A percentile compares a stretch with the other conserved stretches of the same genome.
phyloP scores from a whole-genome alignment of 2,888 invertebrate genomes.

The Sinohyriopsis cumingii region DNA sequence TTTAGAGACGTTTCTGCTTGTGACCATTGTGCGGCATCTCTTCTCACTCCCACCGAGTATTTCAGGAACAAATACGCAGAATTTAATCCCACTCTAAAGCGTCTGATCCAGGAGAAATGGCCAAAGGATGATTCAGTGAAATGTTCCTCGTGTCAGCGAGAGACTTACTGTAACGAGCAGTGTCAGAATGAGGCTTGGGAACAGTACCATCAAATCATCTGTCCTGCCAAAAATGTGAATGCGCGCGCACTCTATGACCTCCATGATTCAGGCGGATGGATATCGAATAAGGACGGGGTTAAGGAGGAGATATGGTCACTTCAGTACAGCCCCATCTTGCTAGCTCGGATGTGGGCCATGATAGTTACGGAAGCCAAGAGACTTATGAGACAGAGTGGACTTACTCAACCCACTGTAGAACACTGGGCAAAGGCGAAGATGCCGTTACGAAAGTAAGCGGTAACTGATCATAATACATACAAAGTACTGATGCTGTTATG shows the following conservation, averaged over 20 bases:
- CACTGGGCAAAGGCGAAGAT: slow-evolving; percentile 63
- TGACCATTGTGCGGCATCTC: slow-evolving; percentile 89
- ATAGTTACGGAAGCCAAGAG: slow-evolving; percentile 52
- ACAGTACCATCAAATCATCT: slow-evolving; percentile 84
- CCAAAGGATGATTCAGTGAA: slow-evolving; percentile 44
- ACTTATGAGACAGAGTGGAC: slow-evolving; percentile 44
- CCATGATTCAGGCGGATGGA: slow-evolving; percentile 47
- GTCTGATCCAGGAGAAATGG: slow-evolving; percentile 52
- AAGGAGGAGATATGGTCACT: slow-evolving; percentile 52
- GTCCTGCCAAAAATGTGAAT: slow-evolving; percentile 71
- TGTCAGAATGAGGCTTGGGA: slow-evolving; percentile 81
- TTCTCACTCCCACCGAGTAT: slow-evolving; percentile 87
- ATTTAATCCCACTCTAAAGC: slow-evolving; percentile 30
- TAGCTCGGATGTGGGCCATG: slow-evolving; percentile 59
- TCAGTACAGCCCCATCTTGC: slow-evolving; percentile 54
- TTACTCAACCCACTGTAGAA: slow-evolving; percentile 41
- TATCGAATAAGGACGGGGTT: slow-evolving; percentile 35
- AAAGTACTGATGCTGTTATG: too few relatives aligned
- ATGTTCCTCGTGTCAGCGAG: slow-evolving; percentile 51
- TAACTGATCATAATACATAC: not conserved
- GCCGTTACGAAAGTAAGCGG: slow-evolving; percentile 59
- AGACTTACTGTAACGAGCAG: slow-evolving; percentile 74
- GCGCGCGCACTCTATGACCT: slow-evolving; percentile 49
- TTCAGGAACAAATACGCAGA: slow-evolving; percentile 45
- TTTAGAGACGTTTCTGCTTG: slow-evolving; percentile 88